Evolutionary conservation across 2,113 vertebrate species (phyloP), one percentile per base, ranked within the genome.

Genomic region (Lutjanus erythropterus): DNA sequence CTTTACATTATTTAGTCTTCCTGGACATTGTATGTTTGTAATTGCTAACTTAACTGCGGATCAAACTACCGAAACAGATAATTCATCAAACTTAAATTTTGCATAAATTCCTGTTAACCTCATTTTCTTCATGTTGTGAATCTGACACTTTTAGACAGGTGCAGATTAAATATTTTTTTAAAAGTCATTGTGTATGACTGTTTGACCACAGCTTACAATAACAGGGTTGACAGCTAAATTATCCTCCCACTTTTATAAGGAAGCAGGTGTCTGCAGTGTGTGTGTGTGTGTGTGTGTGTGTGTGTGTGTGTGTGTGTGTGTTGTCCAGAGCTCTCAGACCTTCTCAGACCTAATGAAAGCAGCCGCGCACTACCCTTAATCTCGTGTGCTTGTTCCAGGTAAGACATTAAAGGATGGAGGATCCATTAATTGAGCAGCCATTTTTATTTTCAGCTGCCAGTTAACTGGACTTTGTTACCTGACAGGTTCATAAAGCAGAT

Each of bases 241-340:
- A 53, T 33, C 9, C 12, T 11, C 0, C 37, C 42, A 6, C 21
- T 66, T 5, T 47, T 50, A 12, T 56, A 3, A 59, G 70, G 75
- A 23, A 56, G 88, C 88, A 89, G 85, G 75, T 89, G 84, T 82
- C 55, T 49, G 23, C 70, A 31, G 42, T 23, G 42, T 50, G 68
- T 23, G 21, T 49, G 58, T 27, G 47, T 23, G 47, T 16, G 47
- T 61, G 60, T 44, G 41, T 44, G 41, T 44, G 41, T 52, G 41
- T 44, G 41, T 44, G 3, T 42, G 41, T 1, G 44, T n/a, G n/a
- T n/a, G 42, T 23, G 42, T 50, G 68, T 25, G 21, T 42, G 50
- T 25, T 37, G 23, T 69, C n/a, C 58, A 64, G 71, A 72, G 64
- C 72, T 52, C 83, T 86, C 37, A 79, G 74, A 81, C 27, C 25